Conservation (phyloP, 2,797 vertebrate genomes). For the Acrossocheilus fasciatus region DNA sequence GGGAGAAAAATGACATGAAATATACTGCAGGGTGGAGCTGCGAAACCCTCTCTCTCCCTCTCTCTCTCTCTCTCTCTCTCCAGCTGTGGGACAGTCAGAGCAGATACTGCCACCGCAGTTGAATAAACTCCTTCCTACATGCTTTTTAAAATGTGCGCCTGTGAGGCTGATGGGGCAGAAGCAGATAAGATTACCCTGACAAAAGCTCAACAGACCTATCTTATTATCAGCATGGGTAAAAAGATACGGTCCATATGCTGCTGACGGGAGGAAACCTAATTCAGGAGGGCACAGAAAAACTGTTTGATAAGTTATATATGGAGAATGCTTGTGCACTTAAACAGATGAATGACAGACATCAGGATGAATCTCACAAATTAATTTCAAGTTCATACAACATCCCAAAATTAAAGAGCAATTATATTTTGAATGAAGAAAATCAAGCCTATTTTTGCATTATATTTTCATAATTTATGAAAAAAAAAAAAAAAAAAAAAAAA, state of each 20-base stretch:
- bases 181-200: slow-evolving; percentile 52
- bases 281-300: neutral
- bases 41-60: neutral
- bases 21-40: slow-evolving; percentile 44
- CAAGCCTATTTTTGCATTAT: neutral
- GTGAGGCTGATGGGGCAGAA: slow-evolving; percentile 19
- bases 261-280: slow-evolving; percentile 13
- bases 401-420: neutral
- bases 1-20: slow-evolving; percentile 48
- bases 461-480: neutral
- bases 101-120: slow-evolving; percentile 41
- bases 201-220: slow-evolving; percentile 41
- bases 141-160: slow-evolving; percentile 37
- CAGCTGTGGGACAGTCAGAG: slow-evolving; percentile 18
- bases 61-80: slow-evolving; percentile 21
- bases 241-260: neutral
- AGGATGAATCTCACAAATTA: neutral
- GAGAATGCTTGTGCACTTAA: neutral
- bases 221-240: slow-evolving; percentile 9
- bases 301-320: neutral
- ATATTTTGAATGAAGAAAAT: neutral
- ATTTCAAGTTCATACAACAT: neutral
- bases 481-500: no score
- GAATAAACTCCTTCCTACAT: slow-evolving; percentile 42
- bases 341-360: neutral